Evolutionary conservation across 1,140 invertebrate genomes (phyloP).

Genomic region (Hydropsyche tenuis): DNA sequence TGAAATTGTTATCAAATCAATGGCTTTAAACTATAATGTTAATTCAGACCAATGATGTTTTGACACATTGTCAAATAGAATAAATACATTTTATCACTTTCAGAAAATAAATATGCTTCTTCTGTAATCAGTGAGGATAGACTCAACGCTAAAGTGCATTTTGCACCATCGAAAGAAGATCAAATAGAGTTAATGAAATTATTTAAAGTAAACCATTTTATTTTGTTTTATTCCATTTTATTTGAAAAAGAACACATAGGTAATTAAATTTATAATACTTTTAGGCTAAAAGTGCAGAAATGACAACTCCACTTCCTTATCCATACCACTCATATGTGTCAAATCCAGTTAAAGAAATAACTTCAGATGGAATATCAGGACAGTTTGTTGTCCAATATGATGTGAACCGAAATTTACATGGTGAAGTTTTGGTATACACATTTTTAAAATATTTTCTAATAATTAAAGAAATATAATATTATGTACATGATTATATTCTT

Average conservation of each 20-base stretch:
- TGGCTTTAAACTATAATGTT: too few species aligned
- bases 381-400: slow-evolving; percentile 72
- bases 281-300: slow-evolving; percentile 34
- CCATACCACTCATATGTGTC: slow-evolving; percentile 13
- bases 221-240: too few species aligned
- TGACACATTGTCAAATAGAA: too few species aligned
- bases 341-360: slow-evolving; percentile 34
- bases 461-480: too few species aligned
- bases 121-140: slow-evolving; percentile 32
- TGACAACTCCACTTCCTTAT: slow-evolving; percentile 33
- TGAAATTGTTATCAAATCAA: too few species aligned
- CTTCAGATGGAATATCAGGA: slow-evolving; percentile 63
- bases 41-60: too few species aligned
- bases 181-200: slow-evolving; percentile 42
- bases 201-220: slow-evolving; percentile 42
- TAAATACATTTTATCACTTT: slow-evolving; percentile 22
- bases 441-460: slow-evolving; percentile 9
- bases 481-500: too few species aligned
- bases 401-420: slow-evolving; percentile 63
- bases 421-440: slow-evolving; percentile 64
- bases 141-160: slow-evolving; percentile 36
- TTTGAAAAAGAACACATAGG: too few species aligned
- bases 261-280: neutral
- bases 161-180: slow-evolving; percentile 42
- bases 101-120: slow-evolving; percentile 43